phyloP scores from a whole-genome alignment of 2,797 vertebrate genomes.

The Amblyopsis hoosieri region DNA sequence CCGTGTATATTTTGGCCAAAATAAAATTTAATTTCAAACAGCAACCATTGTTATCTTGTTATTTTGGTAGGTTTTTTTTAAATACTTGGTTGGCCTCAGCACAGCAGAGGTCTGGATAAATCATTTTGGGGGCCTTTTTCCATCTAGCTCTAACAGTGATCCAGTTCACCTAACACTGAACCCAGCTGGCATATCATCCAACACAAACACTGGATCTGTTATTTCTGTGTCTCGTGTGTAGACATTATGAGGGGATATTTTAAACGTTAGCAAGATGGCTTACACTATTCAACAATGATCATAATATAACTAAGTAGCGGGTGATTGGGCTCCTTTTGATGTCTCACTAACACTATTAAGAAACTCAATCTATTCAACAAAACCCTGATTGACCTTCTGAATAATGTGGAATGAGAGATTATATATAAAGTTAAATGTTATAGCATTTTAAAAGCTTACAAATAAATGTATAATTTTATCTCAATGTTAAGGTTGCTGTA shows the following conservation, averaged over 20 bases:
- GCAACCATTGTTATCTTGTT: not conserved
- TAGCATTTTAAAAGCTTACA: slow-evolving; percentile 13
- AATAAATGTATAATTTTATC: not conserved
- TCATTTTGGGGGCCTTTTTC: slow-evolving; percentile 18
- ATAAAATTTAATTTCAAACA: too few relatives aligned
- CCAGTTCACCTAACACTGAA: slow-evolving; percentile 6
- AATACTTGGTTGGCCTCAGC: slow-evolving; percentile 2
- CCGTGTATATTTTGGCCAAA: too few relatives aligned
- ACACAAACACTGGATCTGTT: slow-evolving; percentile 38
- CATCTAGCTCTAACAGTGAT: slow-evolving; percentile 12
- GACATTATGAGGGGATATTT: slow-evolving; percentile 27
- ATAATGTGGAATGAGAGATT: slow-evolving; percentile 10
- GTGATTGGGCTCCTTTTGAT: not conserved
- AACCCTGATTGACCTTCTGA: not conserved
- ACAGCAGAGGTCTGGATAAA: slow-evolving; percentile 21
- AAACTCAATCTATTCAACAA: slow-evolving; percentile 16
- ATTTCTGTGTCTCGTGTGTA: slow-evolving; percentile 14
- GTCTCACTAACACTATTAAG: slow-evolving; percentile 8
- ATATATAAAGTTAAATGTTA: slow-evolving; percentile 8
- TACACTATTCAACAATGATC: too few relatives aligned
- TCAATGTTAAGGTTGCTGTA: too few relatives aligned
- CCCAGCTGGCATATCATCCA: slow-evolving; percentile 25
- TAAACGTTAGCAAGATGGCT: slow-evolving; percentile 13
- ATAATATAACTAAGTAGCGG: slow-evolving; percentile 1
- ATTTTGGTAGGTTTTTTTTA: slow-evolving; percentile 2